These are phyloP conservation scores for Phalera bucephala DNA, from an alignment of 2,888 invertebrate genomes.

Conservation along the genomic window DNA sequence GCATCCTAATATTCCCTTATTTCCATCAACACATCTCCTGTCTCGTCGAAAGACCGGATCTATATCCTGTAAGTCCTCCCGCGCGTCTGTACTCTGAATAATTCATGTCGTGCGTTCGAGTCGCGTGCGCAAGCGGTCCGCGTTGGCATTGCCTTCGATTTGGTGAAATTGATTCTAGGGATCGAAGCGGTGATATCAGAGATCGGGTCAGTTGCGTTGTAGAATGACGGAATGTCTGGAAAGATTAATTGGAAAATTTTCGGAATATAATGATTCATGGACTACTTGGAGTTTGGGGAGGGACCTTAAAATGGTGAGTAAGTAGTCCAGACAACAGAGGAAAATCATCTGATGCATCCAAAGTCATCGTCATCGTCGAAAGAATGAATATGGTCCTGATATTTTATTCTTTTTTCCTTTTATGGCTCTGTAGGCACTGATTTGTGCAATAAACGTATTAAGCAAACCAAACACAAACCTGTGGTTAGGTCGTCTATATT, in stretches of 20 bases:
- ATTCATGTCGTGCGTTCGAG: constrained; percentile 48
- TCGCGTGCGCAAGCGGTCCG: constrained; percentile 38
- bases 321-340: no score
- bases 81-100: constrained; percentile 51
- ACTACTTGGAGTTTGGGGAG: no score
- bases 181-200: constrained; percentile 33
- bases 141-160: constrained; percentile 18
- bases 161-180: constrained; percentile 40
- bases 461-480: no score
- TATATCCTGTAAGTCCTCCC: constrained; percentile 66
- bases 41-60: constrained; percentile 54
- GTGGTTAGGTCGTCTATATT: no score
- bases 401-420: no score
- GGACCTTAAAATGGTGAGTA: no score
- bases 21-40: constrained; percentile 1
- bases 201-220: not conserved
- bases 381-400: no score
- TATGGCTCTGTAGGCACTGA: no score
- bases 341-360: no score
- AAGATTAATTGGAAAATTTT: not conserved
- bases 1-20: constrained; percentile 8
- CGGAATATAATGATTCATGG: no score
- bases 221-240: not conserved
- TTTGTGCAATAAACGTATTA: no score
- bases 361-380: no score